Percentiles rank a stretch among this genome's conserved stretches.
Conservation (phyloP, 64 coral and sea anemone genomes). For the Porites australiensis region DNA sequence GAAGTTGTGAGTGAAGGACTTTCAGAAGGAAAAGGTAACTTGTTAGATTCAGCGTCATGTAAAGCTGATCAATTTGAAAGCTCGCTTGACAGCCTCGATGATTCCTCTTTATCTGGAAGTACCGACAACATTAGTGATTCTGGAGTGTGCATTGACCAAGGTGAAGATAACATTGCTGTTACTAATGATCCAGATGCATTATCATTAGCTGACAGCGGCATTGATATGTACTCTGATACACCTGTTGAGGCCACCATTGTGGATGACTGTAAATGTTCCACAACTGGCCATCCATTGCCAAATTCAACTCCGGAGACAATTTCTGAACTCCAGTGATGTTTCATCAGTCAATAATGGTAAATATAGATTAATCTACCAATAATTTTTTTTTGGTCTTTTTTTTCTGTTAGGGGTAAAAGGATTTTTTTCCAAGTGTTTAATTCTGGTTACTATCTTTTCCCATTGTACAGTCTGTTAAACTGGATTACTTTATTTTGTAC, state of each 20-base stretch:
- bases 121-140: constrained; percentile 25
- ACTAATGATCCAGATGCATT: constrained; percentile 17
- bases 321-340: background rate
- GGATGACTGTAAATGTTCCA: constrained; percentile 27
- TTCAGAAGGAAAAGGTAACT: background rate
- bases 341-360: background rate
- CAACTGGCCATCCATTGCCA: background rate
- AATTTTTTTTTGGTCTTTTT: no score
- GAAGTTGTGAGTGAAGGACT: background rate
- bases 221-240: constrained; percentile 25
- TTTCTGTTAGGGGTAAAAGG: no score
- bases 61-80: constrained; percentile 27
- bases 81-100: constrained; percentile 21
- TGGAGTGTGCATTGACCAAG: background rate
- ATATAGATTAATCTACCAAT: no score
- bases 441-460: no score
- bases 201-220: constrained; percentile 40
- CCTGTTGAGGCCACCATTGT: background rate
- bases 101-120: constrained; percentile 3
- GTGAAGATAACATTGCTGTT: background rate
- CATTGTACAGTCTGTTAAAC: no score
- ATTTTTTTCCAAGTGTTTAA: no score
- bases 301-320: background rate
- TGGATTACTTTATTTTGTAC: no score
- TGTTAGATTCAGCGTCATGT: background rate